Evolutionary conservation across 2,797 vertebrate genomes (phyloP).

Genomic region (Netta rufina): DNA sequence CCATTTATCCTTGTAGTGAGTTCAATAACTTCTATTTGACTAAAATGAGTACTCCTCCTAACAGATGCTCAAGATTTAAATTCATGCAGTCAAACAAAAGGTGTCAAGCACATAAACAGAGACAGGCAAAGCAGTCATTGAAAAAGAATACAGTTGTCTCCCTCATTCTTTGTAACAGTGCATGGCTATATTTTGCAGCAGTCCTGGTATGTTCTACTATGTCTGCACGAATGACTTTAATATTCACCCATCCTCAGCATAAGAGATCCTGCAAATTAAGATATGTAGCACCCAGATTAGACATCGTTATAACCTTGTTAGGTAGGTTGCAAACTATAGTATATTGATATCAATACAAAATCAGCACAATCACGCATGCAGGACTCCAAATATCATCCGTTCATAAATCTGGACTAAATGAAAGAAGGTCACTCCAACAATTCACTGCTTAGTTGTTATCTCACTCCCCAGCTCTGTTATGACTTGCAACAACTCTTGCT

Average conservation of each 20-base stretch:
- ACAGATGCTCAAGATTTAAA: slow-evolving; percentile 34
- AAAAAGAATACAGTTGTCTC: background rate
- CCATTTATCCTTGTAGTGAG: slow-evolving; percentile 51
- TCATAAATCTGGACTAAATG: background rate
- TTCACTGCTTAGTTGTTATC: background rate
- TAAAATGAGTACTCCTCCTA: slow-evolving; percentile 25
- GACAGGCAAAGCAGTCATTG: background rate
- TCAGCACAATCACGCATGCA: background rate
- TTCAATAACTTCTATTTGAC: slow-evolving; percentile 58
- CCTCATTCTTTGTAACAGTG: background rate
- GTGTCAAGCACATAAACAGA: background rate
- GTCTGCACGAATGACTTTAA: background rate
- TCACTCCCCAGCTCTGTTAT: background rate
- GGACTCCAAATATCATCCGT: background rate
- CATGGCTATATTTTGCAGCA: background rate
- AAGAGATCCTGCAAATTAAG: background rate
- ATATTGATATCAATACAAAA: background rate
- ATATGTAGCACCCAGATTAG: background rate
- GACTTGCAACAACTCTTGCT: background rate
- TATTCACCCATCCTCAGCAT: background rate
- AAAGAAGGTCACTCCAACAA: background rate
- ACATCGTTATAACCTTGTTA: background rate
- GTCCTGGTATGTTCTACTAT: background rate
- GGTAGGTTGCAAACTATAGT: background rate
- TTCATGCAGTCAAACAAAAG: background rate